These are phyloP conservation scores for Alethe diademata DNA, from an alignment of 2,113 vertebrate genomes.

Conservation along the genomic window DNA sequence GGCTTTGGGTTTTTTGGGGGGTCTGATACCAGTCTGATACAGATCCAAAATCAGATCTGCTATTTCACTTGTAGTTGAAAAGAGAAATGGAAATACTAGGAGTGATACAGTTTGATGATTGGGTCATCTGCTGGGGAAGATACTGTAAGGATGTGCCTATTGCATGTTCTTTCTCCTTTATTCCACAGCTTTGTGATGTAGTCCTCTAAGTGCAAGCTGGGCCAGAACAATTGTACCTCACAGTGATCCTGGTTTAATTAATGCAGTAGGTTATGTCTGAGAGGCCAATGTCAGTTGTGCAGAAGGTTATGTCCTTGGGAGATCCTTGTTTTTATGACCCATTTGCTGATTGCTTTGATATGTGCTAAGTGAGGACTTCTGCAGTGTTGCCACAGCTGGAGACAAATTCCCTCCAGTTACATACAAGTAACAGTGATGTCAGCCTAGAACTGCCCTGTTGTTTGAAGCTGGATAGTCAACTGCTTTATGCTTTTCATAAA, in stretches of 20 bases:
- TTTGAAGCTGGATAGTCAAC: neutral
- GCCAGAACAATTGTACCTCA: neutral
- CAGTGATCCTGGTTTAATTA: neutral
- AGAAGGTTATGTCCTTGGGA: neutral
- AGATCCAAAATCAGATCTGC: neutral
- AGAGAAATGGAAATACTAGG: neutral
- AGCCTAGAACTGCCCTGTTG: neutral
- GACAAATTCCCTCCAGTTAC: neutral
- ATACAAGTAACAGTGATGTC: neutral
- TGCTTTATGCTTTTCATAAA: neutral
- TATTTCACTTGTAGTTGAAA: neutral
- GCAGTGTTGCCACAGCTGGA: neutral
- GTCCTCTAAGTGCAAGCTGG: neutral
- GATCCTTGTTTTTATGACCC: neutral
- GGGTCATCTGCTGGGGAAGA: neutral
- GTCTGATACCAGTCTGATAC: neutral
- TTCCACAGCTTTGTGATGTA: neutral
- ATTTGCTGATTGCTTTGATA: neutral
- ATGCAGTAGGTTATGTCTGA: neutral
- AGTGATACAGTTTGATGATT: neutral
- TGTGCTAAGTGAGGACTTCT: neutral
- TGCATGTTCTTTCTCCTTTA: neutral
- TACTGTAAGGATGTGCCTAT: neutral
- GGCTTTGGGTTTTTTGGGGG: neutral
- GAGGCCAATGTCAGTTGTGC: neutral